A percentile compares a stretch with the other conserved stretches of the same genome.
phyloP scores from a whole-genome alignment of 2,888 invertebrate species.

The Zygaena filipendulae region DNA sequence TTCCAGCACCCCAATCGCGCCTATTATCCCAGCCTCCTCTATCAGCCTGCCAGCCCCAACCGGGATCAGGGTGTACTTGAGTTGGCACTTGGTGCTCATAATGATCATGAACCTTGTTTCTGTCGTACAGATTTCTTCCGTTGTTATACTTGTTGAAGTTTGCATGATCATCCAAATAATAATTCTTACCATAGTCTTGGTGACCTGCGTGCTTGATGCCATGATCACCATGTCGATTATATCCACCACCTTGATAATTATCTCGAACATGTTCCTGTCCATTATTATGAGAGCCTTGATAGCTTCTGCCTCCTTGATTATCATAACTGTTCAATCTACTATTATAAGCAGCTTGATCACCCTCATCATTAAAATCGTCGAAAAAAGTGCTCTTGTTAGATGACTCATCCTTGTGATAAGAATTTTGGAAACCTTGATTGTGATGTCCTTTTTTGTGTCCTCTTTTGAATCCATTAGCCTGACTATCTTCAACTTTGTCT shows the following conservation, averaged over 20 bases:
- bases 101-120: constrained; percentile 41
- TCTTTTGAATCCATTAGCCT: constrained; percentile 46
- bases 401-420: constrained; percentile 77
- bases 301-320: constrained; percentile 47
- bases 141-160: constrained; percentile 50
- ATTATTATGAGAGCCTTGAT: constrained; percentile 52
- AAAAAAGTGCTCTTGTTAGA: constrained; percentile 76
- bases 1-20: constrained; percentile 28
- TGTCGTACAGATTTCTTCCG: constrained; percentile 42
- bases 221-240: constrained; percentile 45
- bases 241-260: constrained; percentile 44
- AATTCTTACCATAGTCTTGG: constrained; percentile 54
- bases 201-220: constrained; percentile 46
- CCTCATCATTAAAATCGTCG: constrained; percentile 69
- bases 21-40: constrained; percentile 28
- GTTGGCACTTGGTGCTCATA: constrained; percentile 36
- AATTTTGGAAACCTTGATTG: constrained; percentile 75
- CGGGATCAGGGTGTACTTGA: constrained; percentile 29
- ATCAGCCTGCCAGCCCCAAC: constrained; percentile 43
- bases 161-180: constrained; percentile 50
- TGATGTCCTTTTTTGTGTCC: constrained; percentile 76
- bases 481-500: constrained; percentile 53
- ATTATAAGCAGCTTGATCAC: constrained; percentile 52
- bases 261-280: constrained; percentile 47
- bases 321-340: constrained; percentile 47